Conservation (phyloP, 1,140 invertebrate species). For the Drosophila sulfurigaster region DNA sequence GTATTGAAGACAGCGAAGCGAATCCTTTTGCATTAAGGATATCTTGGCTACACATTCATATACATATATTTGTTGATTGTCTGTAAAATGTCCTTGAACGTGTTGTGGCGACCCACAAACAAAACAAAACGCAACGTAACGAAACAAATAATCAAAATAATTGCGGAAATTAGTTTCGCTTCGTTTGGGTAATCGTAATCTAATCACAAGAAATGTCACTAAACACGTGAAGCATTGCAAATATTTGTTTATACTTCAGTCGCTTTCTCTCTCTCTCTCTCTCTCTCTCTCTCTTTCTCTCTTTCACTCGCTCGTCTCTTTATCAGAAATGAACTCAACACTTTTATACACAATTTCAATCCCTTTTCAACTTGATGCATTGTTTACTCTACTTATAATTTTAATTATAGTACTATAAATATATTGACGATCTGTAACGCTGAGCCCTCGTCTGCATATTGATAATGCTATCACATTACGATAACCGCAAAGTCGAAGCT, state of each 20-base stretch:
- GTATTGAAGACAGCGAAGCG: too few relatives aligned
- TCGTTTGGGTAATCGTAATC: conserved; percentile 33
- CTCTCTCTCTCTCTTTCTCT: too few relatives aligned
- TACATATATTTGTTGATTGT: conserved; percentile 6
- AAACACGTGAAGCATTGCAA: conserved; percentile 36
- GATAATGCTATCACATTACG: too few relatives aligned
- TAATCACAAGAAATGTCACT: conserved; percentile 38
- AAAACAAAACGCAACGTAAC: conserved; percentile 2
- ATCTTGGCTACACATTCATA: too few relatives aligned
- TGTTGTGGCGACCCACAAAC: conserved; percentile 26
- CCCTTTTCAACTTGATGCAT: not conserved
- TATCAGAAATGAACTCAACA: not conserved
- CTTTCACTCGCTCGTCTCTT: not conserved
- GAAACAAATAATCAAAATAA: conserved; percentile 18
- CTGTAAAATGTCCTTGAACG: conserved; percentile 37
- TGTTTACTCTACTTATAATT: not conserved
- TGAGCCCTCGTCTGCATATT: not conserved
- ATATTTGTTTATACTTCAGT: conserved; percentile 11
- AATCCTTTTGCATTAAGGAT: too few relatives aligned
- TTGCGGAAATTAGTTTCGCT: conserved; percentile 45
- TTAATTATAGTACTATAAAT: not conserved
- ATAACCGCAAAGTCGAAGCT: too few relatives aligned
- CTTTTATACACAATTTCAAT: not conserved
- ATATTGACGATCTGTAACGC: not conserved
- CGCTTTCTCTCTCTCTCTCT: not conserved